Evolutionary conservation across 2,888 invertebrate species (phyloP), one percentile per base, ranked within the genome.

Genomic region (Craniophora ligustri): DNA sequence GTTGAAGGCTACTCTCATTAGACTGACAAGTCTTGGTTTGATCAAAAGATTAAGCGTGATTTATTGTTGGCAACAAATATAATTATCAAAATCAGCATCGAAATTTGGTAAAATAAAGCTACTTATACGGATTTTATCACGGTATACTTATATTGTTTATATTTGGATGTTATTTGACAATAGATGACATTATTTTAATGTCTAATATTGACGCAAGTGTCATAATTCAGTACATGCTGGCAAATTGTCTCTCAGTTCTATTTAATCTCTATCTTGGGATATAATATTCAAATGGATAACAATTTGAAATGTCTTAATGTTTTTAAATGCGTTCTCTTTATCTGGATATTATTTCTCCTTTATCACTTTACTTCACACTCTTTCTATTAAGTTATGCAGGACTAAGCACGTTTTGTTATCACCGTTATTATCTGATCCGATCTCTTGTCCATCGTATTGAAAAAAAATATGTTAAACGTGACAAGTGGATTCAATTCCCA

Each of bases 401-500:
- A 41, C 7, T 45, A 45, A 48, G 11, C 2, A 45, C 14, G 11
- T n/a, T 15, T 14, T 38, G 35, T 47, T 65, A 65, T 65, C 66
- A 13, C 8, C 34, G n/a, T 35, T 42, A 60, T 45, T 41, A 73
- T 74, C 63, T 26, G 21, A 58, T 15, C 14, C 13, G 55, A 63
- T 53, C 70, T 36, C 40, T 46, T 48, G 55, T 51, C 46, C 59
- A 59, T 71, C 58, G 62, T 61, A 66, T 58, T 39, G 50, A 26
- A 54, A 54, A 46, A 51, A 47, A 38, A 64, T 55, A 62, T 44
- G 42, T 53, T 49, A 42, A 48, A 61, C 58, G 61, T 59, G 48
- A 68, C 74, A 72, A 69, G 64, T 73, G 75, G 58, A 54, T 50
- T 65, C 45, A 59, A 60, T 78, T 77, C 77, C 75, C 77, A 77